These are phyloP conservation scores for Rhynchotus rufescens DNA, from an alignment of 2,797 vertebrate genomes.

Conservation along the genomic window DNA sequence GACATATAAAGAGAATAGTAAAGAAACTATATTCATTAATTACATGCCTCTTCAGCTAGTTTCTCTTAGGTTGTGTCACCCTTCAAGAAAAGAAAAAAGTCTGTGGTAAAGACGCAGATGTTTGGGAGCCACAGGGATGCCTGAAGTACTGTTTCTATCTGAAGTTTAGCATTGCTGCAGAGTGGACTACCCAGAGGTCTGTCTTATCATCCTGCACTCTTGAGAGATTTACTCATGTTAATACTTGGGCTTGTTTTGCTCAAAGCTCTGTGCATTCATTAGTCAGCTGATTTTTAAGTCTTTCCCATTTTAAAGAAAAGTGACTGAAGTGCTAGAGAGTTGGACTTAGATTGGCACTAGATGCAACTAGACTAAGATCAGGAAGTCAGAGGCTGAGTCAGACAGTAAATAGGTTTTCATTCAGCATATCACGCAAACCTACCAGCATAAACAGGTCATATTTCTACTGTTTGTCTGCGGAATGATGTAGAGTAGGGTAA, in stretches of 20 bases:
- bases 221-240: accelerated
- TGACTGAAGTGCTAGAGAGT: background rate
- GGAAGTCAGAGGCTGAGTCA: background rate
- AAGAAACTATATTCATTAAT: background rate
- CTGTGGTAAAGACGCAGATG: background rate
- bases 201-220: background rate
- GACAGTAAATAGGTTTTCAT: background rate
- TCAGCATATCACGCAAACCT: background rate
- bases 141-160: background rate
- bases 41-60: background rate
- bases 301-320: background rate
- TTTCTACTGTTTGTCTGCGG: background rate
- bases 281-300: background rate
- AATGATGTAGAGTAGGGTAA: background rate
- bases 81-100: background rate
- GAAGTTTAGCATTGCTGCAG: accelerated
- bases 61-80: background rate
- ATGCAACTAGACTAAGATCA: background rate
- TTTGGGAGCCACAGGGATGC: background rate
- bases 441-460: accelerated
- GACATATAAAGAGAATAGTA: too few relatives aligned
- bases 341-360: background rate
- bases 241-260: background rate
- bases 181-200: background rate
- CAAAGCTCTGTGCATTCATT: accelerated